A percentile compares a stretch with the other conserved stretches of the same genome.
phyloP scores from a whole-genome alignment of 2,797 vertebrate species.

The Syndactyla subalaris region DNA sequence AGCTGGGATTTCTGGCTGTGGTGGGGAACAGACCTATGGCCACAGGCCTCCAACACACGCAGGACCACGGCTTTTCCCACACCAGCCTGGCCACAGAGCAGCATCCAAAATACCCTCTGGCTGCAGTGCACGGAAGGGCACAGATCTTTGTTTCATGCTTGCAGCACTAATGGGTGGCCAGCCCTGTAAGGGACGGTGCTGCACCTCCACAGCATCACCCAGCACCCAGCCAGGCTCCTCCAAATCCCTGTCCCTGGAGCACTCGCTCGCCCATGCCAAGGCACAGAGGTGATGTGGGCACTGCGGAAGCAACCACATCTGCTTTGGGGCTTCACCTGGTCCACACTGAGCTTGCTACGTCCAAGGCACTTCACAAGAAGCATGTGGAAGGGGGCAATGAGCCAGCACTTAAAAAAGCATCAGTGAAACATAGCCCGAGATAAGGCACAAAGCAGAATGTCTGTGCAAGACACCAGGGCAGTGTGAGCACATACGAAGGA shows the following conservation, averaged over 20 bases:
- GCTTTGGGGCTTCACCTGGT: neutral
- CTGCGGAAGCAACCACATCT: rapidly evolving
- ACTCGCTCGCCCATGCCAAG: neutral
- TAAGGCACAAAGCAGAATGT: neutral
- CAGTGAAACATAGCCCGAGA: neutral
- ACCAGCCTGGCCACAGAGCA: neutral
- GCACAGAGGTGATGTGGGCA: neutral
- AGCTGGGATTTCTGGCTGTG: neutral
- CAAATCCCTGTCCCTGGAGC: neutral
- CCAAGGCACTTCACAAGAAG: neutral
- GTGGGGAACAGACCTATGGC: neutral
- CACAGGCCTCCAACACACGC: rapidly evolving
- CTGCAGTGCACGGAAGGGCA: neutral
- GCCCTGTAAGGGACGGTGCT: neutral
- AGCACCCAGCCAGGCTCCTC: neutral
- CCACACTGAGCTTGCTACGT: neutral
- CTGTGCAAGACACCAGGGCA: neutral
- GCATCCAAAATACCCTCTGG: neutral
- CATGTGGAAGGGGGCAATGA: rapidly evolving
- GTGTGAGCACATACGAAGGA: neutral
- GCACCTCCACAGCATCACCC: neutral
- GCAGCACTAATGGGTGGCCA: neutral
- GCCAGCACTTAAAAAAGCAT: neutral
- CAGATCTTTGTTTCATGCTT: rapidly evolving
- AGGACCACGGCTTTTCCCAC: neutral